These are phyloP conservation scores for Heliocidaris tuberculata DNA, from an alignment of 35 echinoderm and acorn worm genomes.

Conservation along the genomic window DNA sequence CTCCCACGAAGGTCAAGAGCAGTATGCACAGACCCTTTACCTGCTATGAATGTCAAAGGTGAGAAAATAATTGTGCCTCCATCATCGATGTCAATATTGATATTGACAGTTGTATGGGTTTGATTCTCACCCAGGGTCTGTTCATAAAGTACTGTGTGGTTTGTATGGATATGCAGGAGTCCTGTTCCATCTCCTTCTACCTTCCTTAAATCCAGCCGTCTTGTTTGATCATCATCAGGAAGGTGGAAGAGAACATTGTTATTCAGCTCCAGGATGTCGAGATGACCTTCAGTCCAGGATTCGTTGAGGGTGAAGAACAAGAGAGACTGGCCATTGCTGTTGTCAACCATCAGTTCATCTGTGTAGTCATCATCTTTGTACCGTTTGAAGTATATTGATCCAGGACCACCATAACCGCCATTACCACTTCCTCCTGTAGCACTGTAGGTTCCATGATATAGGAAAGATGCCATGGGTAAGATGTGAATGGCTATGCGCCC, in stretches of 20 bases:
- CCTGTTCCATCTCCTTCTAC: conserved; percentile 82
- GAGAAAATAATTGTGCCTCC: conserved; percentile 71
- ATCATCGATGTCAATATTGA: conserved; percentile 69
- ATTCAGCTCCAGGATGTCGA: conserved; percentile 79
- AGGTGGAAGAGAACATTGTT: conserved; percentile 79
- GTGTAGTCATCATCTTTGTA: conserved; percentile 24
- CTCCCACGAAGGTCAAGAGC: conserved; percentile 68
- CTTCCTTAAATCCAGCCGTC: conserved; percentile 60
- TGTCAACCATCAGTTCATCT: conserved; percentile 80
- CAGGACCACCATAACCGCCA: conserved; percentile 68
- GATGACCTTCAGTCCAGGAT: conserved; percentile 52
- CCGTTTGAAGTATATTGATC: conserved; percentile 69
- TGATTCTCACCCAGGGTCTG: conserved; percentile 60
- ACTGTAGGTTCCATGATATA: conserved; percentile 58
- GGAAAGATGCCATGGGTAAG: conserved; percentile 3
- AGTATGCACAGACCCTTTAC: conserved; percentile 55
- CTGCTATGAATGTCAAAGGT: conserved; percentile 59
- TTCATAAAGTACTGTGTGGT: conserved; percentile 74
- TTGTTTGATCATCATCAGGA: conserved; percentile 31
- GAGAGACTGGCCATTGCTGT: conserved; percentile 69
- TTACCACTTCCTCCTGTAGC: conserved; percentile 57
- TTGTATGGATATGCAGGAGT: conserved; percentile 74
- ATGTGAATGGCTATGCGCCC: conserved; percentile 75
- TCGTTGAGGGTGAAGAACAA: conserved; percentile 85
- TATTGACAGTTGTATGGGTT: conserved; percentile 55